Evolutionary conservation across 2,888 invertebrate genomes (phyloP).

Genomic region (Alcis repandata): DNA sequence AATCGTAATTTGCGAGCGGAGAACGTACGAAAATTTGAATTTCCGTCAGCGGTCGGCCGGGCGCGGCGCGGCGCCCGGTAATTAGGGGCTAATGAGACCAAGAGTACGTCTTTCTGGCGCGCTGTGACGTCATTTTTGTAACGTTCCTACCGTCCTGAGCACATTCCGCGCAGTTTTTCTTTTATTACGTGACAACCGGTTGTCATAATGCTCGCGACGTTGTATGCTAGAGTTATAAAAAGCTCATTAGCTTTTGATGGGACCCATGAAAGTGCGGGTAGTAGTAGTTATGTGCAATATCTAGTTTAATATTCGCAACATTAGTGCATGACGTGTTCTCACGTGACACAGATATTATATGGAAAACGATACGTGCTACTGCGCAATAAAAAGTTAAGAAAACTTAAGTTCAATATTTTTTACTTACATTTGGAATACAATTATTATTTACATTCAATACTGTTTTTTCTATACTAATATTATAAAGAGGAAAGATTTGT

Average conservation of each 20-base stretch:
- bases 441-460: too few relatives aligned
- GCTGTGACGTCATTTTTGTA: constrained; percentile 61
- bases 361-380: neutral
- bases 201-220: constrained; percentile 59
- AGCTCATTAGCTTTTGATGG: constrained; percentile 65
- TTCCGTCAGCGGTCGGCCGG: constrained; percentile 68
- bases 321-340: constrained; percentile 8
- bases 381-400: neutral
- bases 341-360: constrained; percentile 1
- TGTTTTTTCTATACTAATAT: too few relatives aligned
- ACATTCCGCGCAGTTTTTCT: constrained; percentile 65
- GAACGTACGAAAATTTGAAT: constrained; percentile 82
- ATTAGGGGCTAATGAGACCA: constrained; percentile 84
- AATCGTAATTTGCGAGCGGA: constrained; percentile 78
- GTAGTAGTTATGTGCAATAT: constrained; percentile 54
- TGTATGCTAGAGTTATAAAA: constrained; percentile 61
- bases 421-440: too few relatives aligned
- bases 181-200: constrained; percentile 72
- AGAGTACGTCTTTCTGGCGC: constrained; percentile 58
- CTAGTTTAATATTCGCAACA: constrained; percentile 35
- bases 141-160: constrained; percentile 47
- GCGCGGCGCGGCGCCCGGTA: constrained; percentile 63
- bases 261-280: constrained; percentile 52
- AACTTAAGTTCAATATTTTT: too few relatives aligned
- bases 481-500: too few relatives aligned